Evolutionary conservation across 92 coral and sea anemone genomes (phyloP).

Genomic region (Zoanthus sociatus): DNA sequence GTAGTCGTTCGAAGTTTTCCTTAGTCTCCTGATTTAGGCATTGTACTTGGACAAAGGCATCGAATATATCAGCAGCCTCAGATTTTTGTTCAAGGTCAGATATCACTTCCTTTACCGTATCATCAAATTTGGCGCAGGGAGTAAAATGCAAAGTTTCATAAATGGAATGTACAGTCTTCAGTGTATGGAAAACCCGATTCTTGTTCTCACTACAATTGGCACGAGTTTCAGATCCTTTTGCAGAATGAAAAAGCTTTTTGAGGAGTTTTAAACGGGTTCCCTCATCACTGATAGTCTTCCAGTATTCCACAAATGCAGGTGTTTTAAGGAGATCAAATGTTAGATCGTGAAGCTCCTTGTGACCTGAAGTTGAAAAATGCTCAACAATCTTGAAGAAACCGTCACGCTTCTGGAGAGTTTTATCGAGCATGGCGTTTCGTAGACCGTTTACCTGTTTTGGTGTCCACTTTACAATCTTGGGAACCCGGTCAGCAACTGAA

Average conservation of each 20-base stretch:
- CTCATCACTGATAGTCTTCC: slow-evolving; percentile 33
- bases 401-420: slow-evolving; percentile 45
- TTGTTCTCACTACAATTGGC: not conserved
- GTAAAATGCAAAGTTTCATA: slow-evolving; percentile 1
- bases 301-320: slow-evolving; percentile 1
- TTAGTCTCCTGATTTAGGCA: slow-evolving; percentile 9
- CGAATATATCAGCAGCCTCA: slow-evolving; percentile 5
- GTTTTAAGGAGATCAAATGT: slow-evolving; percentile 14
- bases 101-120: not conserved
- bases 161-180: slow-evolving; percentile 1
- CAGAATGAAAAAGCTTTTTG: not conserved
- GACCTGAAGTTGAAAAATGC: slow-evolving; percentile 2
- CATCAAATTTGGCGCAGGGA: slow-evolving; percentile 9
- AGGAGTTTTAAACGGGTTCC: not conserved
- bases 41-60: slow-evolving; percentile 45
- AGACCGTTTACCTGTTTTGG: slow-evolving; percentile 16
- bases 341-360: slow-evolving; percentile 16
- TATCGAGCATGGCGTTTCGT: slow-evolving; percentile 49
- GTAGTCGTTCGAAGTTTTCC: slow-evolving; percentile 12
- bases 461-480: not conserved
- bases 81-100: not conserved
- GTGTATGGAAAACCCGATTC: not conserved
- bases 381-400: slow-evolving; percentile 12
- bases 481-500: slow-evolving; percentile 39
- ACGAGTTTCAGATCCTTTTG: not conserved